Conservation (phyloP, 2,113 vertebrate species). For the Chascanopsetta lugubris region DNA sequence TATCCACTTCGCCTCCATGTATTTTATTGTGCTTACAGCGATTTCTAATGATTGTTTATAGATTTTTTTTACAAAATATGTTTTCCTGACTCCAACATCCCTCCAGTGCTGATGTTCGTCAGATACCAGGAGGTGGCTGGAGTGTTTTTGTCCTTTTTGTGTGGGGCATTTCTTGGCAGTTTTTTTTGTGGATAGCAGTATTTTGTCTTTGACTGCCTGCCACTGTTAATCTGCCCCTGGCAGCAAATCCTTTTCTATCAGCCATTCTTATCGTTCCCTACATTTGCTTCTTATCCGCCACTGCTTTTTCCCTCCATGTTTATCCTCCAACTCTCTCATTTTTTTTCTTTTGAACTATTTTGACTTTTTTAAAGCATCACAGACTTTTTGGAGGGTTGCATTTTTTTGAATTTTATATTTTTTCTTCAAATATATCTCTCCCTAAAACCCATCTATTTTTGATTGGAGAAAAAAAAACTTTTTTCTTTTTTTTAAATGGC, state of each 20-base stretch:
- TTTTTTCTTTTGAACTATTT: conserved; percentile 68
- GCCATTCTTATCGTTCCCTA: conserved; percentile 74
- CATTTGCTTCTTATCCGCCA: conserved; percentile 90
- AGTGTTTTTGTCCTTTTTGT: conserved; percentile 17
- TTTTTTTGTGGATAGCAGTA: conserved; percentile 68
- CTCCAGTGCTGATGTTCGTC: conserved; percentile 27
- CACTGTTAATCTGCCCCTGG: conserved; percentile 71
- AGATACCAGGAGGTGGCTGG: conserved; percentile 36
- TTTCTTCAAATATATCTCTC: conserved; percentile 62
- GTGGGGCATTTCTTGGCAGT: conserved; percentile 67
- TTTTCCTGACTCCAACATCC: conserved; percentile 14
- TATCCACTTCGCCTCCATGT: conserved; percentile 1
- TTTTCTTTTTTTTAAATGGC: too few relatives aligned
- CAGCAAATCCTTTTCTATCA: conserved; percentile 71
- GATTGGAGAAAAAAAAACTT: conserved; percentile 10
- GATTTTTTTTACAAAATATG: conserved; percentile 11
- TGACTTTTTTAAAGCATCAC: conserved; percentile 67
- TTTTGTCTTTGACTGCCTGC: conserved; percentile 73
- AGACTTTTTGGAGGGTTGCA: conserved; percentile 61
- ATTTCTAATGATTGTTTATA: conserved; percentile 1
- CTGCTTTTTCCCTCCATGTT: conserved; percentile 88
- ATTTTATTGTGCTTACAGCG: conserved; percentile 13
- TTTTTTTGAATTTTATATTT: conserved; percentile 48
- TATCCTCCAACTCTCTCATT: conserved; percentile 86
- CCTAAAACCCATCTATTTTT: conserved; percentile 50